Evolutionary conservation across 2,797 vertebrate genomes (phyloP).

Genomic region (Simalia tracyae): DNA sequence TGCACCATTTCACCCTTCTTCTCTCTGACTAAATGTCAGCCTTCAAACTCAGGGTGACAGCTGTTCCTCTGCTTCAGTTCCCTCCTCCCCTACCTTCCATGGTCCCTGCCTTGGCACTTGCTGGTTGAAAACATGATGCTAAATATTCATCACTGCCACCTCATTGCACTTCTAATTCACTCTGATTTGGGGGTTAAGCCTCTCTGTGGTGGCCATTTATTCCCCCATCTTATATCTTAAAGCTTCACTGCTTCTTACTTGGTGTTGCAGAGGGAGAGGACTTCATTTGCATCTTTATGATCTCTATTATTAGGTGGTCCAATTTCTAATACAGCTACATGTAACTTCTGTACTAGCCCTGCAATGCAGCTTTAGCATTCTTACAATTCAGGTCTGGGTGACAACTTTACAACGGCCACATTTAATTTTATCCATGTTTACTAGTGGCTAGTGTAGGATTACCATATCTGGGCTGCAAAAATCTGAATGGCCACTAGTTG

Average conservation of each 20-base stretch:
- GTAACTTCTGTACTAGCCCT: not conserved
- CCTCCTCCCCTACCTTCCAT: not conserved
- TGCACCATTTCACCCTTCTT: constrained; percentile 50
- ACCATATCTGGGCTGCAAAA: not conserved
- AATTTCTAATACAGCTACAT: not conserved
- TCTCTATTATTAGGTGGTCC: constrained; percentile 51
- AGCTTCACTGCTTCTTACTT: constrained; percentile 57
- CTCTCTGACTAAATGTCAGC: constrained; percentile 15
- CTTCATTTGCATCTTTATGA: constrained; percentile 64
- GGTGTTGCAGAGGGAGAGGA: constrained; percentile 43
- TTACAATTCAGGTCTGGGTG: not conserved
- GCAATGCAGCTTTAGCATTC: not conserved
- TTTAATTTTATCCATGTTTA: not conserved
- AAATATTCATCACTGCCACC: constrained; percentile 47
- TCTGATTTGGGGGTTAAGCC: constrained; percentile 28
- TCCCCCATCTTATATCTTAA: constrained; percentile 50
- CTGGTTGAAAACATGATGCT: constrained; percentile 18
- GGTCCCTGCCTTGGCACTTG: constrained; percentile 14
- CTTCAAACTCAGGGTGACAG: constrained; percentile 37
- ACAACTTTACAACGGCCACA: not conserved
- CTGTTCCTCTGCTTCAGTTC: constrained; percentile 6
- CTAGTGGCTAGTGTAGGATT: not conserved
- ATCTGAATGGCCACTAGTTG: not conserved
- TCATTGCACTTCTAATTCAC: constrained; percentile 62
- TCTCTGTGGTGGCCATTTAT: constrained; percentile 49